phyloP scores from a whole-genome alignment of 2,113 vertebrate species.

The Echinops telfairi region DNA sequence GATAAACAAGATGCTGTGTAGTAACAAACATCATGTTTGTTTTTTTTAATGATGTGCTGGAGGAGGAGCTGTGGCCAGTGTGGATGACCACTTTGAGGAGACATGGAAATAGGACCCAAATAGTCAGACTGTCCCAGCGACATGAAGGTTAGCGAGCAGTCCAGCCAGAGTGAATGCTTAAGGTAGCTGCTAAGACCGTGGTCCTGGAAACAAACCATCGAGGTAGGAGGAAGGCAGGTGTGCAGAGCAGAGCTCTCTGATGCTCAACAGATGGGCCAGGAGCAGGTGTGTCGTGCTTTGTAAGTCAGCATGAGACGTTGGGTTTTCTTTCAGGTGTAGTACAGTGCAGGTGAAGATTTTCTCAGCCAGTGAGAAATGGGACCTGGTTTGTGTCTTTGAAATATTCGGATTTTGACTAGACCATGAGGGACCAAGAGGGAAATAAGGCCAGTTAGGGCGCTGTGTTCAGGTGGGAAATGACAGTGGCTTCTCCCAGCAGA shows the following conservation, averaged over 20 bases:
- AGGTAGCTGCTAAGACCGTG: background rate
- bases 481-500: no score
- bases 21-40: background rate
- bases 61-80: background rate
- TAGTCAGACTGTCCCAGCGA: background rate
- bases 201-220: background rate
- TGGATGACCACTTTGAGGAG: background rate
- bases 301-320: background rate
- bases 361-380: background rate
- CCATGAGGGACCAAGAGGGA: background rate
- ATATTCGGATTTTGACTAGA: background rate
- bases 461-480: background rate
- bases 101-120: background rate
- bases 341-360: background rate
- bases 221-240: background rate
- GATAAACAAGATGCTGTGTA: background rate
- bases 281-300: background rate
- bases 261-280: background rate
- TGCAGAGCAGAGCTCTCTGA: background rate
- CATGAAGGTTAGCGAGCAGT: background rate
- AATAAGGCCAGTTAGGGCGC: background rate
- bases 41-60: no score
- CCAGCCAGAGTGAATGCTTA: background rate
- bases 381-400: background rate
- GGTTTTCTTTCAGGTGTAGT: background rate